phyloP scores from a whole-genome alignment of 2,113 vertebrate species.

The Elephantulus edwardii region DNA sequence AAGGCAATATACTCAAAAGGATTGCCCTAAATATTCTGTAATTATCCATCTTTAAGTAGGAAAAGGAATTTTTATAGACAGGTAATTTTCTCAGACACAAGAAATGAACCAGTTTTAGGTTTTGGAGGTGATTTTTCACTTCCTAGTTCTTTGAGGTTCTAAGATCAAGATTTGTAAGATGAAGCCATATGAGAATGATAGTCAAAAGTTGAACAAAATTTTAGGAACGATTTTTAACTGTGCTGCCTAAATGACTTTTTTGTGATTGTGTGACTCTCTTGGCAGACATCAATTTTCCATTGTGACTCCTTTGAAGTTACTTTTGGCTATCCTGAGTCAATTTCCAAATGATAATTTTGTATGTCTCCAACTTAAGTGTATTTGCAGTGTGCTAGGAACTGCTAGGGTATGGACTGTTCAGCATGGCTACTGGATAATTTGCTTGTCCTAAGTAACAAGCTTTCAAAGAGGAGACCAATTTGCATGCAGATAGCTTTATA shows the following conservation, averaged over 20 bases:
- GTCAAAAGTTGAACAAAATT: constrained; percentile 32
- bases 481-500: constrained; percentile 27
- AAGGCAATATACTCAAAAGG: constrained; percentile 2
- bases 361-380: neutral
- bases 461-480: constrained; percentile 29
- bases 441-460: neutral
- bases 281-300: constrained; percentile 29
- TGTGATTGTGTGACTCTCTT: neutral
- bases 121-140: constrained; percentile 49
- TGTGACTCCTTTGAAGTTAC: neutral
- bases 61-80: constrained; percentile 52
- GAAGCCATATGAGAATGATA: constrained; percentile 47
- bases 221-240: constrained; percentile 31
- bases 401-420: neutral
- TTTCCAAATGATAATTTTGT: neutral
- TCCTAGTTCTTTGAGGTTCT: constrained; percentile 27
- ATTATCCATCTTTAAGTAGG: constrained; percentile 47
- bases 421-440: neutral
- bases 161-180: neutral
- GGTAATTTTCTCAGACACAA: constrained; percentile 55
- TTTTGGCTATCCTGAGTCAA: constrained; percentile 5
- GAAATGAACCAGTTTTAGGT: constrained; percentile 44
- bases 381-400: neutral
- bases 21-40: neutral
- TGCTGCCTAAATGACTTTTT: constrained; percentile 53